Conservation (phyloP, 2,113 vertebrate species). For the Lucifuga dentata region DNA sequence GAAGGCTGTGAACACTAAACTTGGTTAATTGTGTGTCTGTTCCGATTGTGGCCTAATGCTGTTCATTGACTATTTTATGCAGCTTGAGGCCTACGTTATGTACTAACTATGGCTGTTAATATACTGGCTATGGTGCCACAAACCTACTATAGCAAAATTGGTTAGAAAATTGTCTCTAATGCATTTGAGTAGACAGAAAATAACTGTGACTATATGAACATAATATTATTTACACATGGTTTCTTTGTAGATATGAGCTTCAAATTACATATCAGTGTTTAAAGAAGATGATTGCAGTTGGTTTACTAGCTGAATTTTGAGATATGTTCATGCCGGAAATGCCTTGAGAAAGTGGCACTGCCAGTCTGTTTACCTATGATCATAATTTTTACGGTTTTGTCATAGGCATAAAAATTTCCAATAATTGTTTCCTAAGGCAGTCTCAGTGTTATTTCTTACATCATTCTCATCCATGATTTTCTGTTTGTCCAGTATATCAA, state of each 20-base stretch:
- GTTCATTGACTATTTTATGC: too few relatives aligned
- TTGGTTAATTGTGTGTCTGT: neutral
- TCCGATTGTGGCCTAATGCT: too few relatives aligned
- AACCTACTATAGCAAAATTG: constrained; percentile 14
- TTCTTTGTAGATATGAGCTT: constrained; percentile 32
- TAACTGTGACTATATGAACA: constrained; percentile 47
- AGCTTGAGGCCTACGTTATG: too few relatives aligned
- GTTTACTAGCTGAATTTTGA: constrained; percentile 27
- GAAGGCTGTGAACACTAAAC: constrained; percentile 10
- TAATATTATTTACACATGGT: constrained; percentile 19
- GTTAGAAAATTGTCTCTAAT: constrained; percentile 23
- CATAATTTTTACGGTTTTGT: constrained; percentile 28
- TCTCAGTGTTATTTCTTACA: constrained; percentile 8
- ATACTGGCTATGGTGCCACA: constrained; percentile 6
- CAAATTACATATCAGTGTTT: constrained; percentile 30
- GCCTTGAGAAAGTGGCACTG: constrained; percentile 67
- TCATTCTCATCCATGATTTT: constrained; percentile 9
- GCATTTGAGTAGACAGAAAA: constrained; percentile 50
- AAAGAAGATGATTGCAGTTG: constrained; percentile 20
- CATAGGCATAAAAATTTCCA: neutral
- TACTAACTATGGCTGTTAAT: neutral
- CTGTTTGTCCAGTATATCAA: constrained; percentile 9
- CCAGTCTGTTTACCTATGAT: constrained; percentile 29
- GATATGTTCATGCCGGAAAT: constrained; percentile 62
- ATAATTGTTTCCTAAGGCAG: constrained; percentile 13